Evolutionary conservation across 2,113 vertebrate genomes (phyloP).

Genomic region (Ranitomeya imitator): DNA sequence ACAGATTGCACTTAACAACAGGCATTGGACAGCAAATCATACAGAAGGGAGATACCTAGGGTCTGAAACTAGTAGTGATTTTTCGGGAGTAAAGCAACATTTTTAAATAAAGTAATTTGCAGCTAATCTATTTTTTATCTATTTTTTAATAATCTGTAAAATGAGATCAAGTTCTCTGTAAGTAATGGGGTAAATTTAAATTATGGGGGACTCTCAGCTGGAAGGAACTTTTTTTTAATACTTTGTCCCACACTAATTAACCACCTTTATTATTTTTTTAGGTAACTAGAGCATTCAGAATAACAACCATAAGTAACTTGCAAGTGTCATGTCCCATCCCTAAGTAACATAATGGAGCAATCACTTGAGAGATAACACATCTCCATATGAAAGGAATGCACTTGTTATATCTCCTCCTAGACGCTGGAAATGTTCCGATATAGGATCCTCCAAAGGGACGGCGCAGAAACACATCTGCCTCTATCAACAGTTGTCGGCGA

Average conservation of each 20-base stretch:
- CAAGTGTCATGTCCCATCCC: neutral
- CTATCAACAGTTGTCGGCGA: slow-evolving; percentile 24
- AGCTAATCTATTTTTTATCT: too few species aligned
- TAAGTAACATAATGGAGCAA: neutral
- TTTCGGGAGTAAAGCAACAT: too few species aligned
- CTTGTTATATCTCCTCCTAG: neutral
- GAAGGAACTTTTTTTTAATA: neutral
- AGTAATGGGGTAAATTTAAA: neutral
- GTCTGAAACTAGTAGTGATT: too few species aligned
- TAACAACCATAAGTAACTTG: neutral
- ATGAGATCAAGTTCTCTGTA: too few species aligned
- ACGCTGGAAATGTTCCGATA: neutral
- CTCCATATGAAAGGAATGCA: neutral
- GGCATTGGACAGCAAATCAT: too few species aligned
- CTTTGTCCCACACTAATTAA: neutral
- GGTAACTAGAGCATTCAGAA: neutral
- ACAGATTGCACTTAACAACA: too few species aligned
- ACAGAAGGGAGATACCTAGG: too few species aligned
- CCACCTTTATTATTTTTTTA: neutral
- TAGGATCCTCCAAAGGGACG: neutral
- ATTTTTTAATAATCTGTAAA: too few species aligned
- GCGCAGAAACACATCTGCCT: neutral
- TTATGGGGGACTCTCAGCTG: neutral
- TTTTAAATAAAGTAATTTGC: too few species aligned
- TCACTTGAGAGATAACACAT: neutral